These are phyloP conservation scores for Cyprinodon variegatus DNA, from an alignment of 2,113 vertebrate genomes.

Conservation along the genomic window DNA sequence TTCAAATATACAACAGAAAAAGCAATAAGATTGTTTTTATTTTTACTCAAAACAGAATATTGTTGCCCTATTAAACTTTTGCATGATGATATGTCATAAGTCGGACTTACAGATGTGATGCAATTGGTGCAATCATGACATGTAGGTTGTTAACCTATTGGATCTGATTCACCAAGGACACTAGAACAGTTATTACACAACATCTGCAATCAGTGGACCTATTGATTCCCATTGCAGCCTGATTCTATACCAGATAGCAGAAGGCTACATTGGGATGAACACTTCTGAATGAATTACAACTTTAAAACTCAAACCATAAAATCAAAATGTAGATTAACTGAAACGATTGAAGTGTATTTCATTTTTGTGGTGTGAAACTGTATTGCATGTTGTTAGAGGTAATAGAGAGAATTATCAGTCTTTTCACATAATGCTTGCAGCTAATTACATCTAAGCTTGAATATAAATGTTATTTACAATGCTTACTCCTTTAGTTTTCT, in stretches of 20 bases:
- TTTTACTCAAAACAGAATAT: slow-evolving; percentile 13
- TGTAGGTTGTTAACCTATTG: slow-evolving; percentile 61
- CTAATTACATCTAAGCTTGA: slow-evolving; percentile 4
- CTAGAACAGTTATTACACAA: slow-evolving; percentile 54
- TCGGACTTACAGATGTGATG: slow-evolving; percentile 33
- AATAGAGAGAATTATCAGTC: slow-evolving; percentile 7
- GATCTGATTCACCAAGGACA: slow-evolving; percentile 37
- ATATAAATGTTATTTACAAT: slow-evolving; percentile 8
- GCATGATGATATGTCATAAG: slow-evolving; percentile 12
- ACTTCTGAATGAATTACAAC: neutral
- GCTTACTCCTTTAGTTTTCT: neutral
- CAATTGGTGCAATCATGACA: slow-evolving; percentile 52
- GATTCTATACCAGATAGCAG: slow-evolving; percentile 30
- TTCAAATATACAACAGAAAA: neutral
- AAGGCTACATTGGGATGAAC: slow-evolving; percentile 10
- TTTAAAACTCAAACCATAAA: neutral
- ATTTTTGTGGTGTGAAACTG: slow-evolving; percentile 31
- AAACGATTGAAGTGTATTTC: slow-evolving; percentile 27
- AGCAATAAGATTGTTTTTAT: slow-evolving; percentile 1
- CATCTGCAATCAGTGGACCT: slow-evolving; percentile 38
- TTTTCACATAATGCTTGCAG: slow-evolving; percentile 24
- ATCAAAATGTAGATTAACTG: neutral
- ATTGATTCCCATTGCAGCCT: slow-evolving; percentile 46
- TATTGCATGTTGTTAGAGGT: slow-evolving; percentile 31
- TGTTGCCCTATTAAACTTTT: slow-evolving; percentile 10